Conservation (phyloP, 2,888 invertebrate species). For the Hydroisotoma schaefferi region DNA sequence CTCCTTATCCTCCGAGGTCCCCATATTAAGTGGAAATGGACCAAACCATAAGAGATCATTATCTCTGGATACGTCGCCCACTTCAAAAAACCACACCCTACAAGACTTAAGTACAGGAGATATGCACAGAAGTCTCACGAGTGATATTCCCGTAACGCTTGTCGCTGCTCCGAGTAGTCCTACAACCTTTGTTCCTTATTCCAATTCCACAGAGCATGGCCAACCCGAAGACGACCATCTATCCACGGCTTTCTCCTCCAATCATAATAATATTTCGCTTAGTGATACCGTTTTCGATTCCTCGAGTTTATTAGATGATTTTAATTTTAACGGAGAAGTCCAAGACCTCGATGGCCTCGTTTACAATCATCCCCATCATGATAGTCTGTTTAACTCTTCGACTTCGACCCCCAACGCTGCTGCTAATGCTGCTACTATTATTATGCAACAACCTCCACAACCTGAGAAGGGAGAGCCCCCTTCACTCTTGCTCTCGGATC, state of each 20-base stretch:
- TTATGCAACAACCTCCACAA: too few relatives aligned
- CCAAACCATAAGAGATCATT: slow-evolving; percentile 11
- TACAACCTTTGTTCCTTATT: background rate
- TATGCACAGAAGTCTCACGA: slow-evolving; percentile 7
- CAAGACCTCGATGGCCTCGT: background rate
- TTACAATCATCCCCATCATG: too few relatives aligned
- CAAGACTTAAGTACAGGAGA: background rate
- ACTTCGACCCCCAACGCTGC: too few relatives aligned
- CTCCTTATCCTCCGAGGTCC: too few relatives aligned
- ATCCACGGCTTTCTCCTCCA: background rate
- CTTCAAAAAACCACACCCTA: background rate
- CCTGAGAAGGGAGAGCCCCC: too few relatives aligned
- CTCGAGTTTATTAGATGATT: background rate
- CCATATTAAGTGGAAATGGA: too few relatives aligned
- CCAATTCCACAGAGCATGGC: background rate
- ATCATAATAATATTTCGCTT: slow-evolving; percentile 26
- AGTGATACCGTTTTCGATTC: slow-evolving; percentile 35
- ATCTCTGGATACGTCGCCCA: background rate
- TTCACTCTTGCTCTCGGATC: too few relatives aligned
- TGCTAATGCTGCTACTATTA: too few relatives aligned
- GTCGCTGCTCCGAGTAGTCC: background rate
- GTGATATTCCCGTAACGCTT: slow-evolving; percentile 30
- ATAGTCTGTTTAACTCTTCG: too few relatives aligned
- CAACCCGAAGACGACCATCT: background rate
- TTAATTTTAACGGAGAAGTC: background rate